Conservation (phyloP, 2,113 vertebrate species). For the Nibea albiflora region DNA sequence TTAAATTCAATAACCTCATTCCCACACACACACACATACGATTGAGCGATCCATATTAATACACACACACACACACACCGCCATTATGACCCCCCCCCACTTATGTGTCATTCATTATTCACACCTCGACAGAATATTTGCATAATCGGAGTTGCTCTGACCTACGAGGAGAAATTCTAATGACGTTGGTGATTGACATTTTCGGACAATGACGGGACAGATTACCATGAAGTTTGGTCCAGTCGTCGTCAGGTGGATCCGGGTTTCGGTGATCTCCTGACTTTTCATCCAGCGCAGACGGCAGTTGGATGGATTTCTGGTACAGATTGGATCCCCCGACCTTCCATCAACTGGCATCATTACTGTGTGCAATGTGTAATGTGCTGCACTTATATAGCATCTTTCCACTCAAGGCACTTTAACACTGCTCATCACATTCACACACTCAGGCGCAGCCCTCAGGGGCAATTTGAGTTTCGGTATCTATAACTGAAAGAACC, state of each 20-base stretch:
- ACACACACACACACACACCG: slow-evolving; percentile 16
- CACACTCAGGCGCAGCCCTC: no score
- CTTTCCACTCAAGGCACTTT: no score
- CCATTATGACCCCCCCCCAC: slow-evolving; percentile 17
- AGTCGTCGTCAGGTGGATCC: background rate
- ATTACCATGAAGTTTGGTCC: background rate
- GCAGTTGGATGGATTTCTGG: background rate
- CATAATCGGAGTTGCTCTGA: background rate
- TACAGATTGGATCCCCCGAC: background rate
- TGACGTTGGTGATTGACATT: background rate
- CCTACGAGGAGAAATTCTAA: background rate
- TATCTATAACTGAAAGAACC: no score
- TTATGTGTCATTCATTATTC: slow-evolving; percentile 47
- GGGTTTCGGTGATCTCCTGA: background rate
- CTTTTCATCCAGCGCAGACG: background rate
- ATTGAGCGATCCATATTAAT: slow-evolving; percentile 55
- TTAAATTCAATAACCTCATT: slow-evolving; percentile 59
- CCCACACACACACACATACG: slow-evolving; percentile 12
- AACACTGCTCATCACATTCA: no score
- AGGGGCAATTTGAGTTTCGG: no score
- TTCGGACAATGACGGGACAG: background rate
- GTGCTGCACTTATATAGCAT: no score
- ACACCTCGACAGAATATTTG: slow-evolving; percentile 21
- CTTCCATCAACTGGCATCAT: background rate
- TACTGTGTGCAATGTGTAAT: no score